Base-by-base conservation (phyloP, 1,140 invertebrate species). In the Pachypsylla venusta region DNA sequence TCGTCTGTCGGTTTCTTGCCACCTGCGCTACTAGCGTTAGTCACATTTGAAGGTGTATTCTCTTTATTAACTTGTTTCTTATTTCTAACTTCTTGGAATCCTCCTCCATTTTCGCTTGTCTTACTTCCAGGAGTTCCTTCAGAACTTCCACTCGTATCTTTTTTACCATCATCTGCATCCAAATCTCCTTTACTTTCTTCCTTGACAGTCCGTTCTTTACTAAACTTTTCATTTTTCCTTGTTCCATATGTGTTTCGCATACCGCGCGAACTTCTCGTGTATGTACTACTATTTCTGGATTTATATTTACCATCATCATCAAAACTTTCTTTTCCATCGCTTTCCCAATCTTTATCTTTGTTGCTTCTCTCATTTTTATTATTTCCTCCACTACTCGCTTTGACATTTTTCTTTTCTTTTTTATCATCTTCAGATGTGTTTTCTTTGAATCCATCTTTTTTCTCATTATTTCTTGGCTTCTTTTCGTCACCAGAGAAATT, bases 401-500 rank as follows among this genome's bases (percentile, higher is more conserved):
- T n/a, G n/a, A n/a, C n/a, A n/a, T n/a, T 3, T n/a, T 48, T 48
- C 42, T 48, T 48, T 48, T 48, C 42, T n/a, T 48, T 48, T 22
- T 48, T 48, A 22, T 48, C 42, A 48, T 48, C 42, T n/a, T 48
- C 42, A 10, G 42, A 48, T 7, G 42, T 48, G 4, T n/a, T 22
- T 19, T 48, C 42, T 48, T 48, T 48, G n/a, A n/a, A n/a, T n/a
- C n/a, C n/a, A n/a, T n/a, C n/a, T n/a, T n/a, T n/a, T 22, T 48
- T 48, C 22, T 48, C 42, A n/a, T n/a, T n/a, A n/a, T n/a, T n/a
- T 48, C 42, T 48, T 10, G 42, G 42, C 42, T 48, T 48, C n/a
- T 48, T 48, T 22, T 48, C 42, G 22, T 48, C 42, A 48, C 42
- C 42, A 48, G 42, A 48, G n/a, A 48, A 48, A 22, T 48, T 48